These are phyloP conservation scores for Drosophila subpulchrella DNA, from an alignment of 1,140 invertebrate species.

Conservation along the genomic window DNA sequence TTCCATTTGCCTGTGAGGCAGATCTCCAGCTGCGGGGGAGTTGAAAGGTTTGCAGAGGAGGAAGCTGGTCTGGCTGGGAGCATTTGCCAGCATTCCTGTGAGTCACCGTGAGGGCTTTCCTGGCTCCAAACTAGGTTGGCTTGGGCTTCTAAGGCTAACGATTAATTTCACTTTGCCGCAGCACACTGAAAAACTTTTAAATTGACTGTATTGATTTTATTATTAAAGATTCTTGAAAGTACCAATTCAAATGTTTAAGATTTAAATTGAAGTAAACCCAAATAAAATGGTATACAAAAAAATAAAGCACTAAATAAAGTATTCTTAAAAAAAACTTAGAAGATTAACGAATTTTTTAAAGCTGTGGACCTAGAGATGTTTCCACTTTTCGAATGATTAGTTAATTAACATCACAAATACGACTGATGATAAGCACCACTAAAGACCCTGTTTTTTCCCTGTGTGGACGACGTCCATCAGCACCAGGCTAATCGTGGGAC, in stretches of 20 bases:
- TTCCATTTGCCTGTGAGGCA: constrained; percentile 54
- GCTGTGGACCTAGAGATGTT: no score
- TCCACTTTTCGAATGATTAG: not conserved
- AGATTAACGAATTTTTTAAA: no score
- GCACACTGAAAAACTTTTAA: not conserved
- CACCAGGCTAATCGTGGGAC: constrained; percentile 37
- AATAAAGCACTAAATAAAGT: no score
- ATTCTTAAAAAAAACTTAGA: no score
- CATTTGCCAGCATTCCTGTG: constrained; percentile 40
- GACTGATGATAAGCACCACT: not conserved
- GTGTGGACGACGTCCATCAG: constrained; percentile 17
- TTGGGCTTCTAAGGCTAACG: constrained; percentile 1
- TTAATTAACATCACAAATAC: not conserved
- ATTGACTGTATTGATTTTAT: no score
- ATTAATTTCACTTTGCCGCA: constrained; percentile 9
- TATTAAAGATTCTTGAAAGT: no score
- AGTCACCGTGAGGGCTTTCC: constrained; percentile 57
- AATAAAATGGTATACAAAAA: no score
- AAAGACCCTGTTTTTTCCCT: not conserved
- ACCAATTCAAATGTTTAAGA: no score
- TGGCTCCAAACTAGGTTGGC: constrained; percentile 35
- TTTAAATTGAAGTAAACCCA: no score
- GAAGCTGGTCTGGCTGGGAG: constrained; percentile 7
- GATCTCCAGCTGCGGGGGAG: constrained; percentile 11
- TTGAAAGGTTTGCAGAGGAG: not conserved